A percentile compares a stretch with the other conserved stretches of the same genome.
These are phyloP conservation scores for Lithobius niger DNA, from an alignment of 1,140 invertebrate species.

Conservation along the genomic window DNA sequence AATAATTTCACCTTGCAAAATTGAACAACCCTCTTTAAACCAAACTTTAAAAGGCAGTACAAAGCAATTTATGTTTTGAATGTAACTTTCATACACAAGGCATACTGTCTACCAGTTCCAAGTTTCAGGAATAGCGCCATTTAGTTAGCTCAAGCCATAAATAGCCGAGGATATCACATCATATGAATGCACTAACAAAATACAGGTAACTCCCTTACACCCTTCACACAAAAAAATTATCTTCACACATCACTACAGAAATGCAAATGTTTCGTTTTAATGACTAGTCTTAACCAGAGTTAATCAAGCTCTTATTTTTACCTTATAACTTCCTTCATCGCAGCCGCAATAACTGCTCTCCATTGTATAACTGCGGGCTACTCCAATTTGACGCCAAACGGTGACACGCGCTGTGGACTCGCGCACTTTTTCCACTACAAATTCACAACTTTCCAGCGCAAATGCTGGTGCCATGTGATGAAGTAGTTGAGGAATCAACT, in stretches of 20 bases:
- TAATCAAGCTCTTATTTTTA: constrained; percentile 9
- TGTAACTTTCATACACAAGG: too few species aligned
- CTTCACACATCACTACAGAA: background rate
- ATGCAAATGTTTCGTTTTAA: background rate
- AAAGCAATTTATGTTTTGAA: too few species aligned
- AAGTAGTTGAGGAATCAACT: constrained; percentile 55
- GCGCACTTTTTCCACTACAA: constrained; percentile 57
- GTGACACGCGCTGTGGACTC: constrained; percentile 73
- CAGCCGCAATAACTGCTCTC: constrained; percentile 77
- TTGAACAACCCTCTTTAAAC: too few species aligned
- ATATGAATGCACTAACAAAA: background rate
- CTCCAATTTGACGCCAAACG: constrained; percentile 67
- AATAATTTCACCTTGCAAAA: too few species aligned
- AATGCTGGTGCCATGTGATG: constrained; percentile 53
- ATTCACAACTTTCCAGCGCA: constrained; percentile 57
- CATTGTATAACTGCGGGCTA: constrained; percentile 64
- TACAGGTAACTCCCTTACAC: background rate
- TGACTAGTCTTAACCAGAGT: background rate
- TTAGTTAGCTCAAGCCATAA: background rate
- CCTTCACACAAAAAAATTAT: background rate
- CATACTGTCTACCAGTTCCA: too few species aligned
- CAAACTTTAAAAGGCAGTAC: too few species aligned
- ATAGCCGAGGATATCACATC: background rate
- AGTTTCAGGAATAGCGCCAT: too few species aligned
- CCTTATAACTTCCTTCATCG: constrained; percentile 58